phyloP scores from a whole-genome alignment of 2,113 vertebrate genomes.

The Chloropsis hardwickii region DNA sequence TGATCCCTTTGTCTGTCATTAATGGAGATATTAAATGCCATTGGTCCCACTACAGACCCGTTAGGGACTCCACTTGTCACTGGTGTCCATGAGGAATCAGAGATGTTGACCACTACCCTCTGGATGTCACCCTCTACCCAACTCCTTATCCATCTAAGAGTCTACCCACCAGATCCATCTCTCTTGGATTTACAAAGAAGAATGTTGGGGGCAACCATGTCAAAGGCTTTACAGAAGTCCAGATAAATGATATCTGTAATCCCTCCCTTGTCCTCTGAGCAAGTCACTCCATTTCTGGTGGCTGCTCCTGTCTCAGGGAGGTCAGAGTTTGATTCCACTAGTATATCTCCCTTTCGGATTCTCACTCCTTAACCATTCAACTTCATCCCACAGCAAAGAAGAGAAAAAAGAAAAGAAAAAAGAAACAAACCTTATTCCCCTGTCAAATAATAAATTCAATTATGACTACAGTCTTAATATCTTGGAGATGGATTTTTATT shows the following conservation, averaged over 20 bases:
- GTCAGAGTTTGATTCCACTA: neutral
- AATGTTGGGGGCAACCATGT: neutral
- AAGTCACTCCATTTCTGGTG: neutral
- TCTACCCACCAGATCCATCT: neutral
- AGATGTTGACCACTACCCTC: neutral
- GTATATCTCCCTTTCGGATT: neutral
- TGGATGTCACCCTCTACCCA: neutral
- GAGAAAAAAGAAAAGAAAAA: neutral
- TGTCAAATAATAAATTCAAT: neutral
- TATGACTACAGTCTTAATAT: neutral
- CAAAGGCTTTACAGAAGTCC: neutral
- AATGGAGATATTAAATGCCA: neutral
- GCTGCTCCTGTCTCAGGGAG: neutral
- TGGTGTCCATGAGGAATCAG: too few relatives aligned
- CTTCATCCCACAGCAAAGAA: neutral
- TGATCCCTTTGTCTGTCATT: neutral
- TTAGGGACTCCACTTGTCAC: neutral
- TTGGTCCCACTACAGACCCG: neutral
- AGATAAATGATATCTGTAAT: neutral
- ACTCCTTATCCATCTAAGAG: neutral
- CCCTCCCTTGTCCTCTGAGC: neutral
- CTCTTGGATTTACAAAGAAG: neutral
- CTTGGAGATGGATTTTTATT: neutral
- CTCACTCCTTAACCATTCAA: neutral
- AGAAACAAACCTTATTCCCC: rapidly evolving